Base-by-base conservation (phyloP, 2,797 vertebrate species). In the Dallia pectoralis region DNA sequence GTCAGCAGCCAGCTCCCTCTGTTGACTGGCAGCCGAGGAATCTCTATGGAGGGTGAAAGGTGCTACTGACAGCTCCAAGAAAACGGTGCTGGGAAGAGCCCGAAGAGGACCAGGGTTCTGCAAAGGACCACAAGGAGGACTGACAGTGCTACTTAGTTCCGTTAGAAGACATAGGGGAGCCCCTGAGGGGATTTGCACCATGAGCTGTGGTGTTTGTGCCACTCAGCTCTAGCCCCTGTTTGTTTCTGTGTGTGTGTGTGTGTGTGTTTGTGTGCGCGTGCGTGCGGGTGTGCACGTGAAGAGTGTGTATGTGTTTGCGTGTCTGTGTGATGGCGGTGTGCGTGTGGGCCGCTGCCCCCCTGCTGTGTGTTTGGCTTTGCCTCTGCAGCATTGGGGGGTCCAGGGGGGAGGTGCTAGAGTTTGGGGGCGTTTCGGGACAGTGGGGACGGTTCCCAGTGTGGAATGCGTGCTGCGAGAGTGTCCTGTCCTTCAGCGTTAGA, bases 401-500 rank as follows among this genome's bases (percentile, higher is more conserved):
- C 79, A 88, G 90, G 74, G 89, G 89, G 18, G 91, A 92, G 80
- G 87, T 91, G 70, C 84, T 99, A 87, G 97, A 99, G 91, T 99
- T 98, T 84, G 96, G 96, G 0, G 97, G 97, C 0, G 95, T 97
- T 0, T 96, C 97, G 87, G 97, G 96, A 83, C 97, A 99, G 82
- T 99, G 97, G 97, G 97, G 97, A 25, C 94, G 97, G 78, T 99
- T 99, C 86, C 97, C 97, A 0, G 97, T 99, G 92, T 99, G 97
- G 97, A 99, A 99, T 33, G 97, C 97, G 53, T 99, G 97, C 92
- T 99, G 97, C 0, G 97, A 99, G 87, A 99, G 97, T 0, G 97
- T 99, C 86, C 95, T 99, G 94, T 98, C 96, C 90, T 99, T 99
- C 93, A 97, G 97, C 90, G 96, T 99, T 94, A 96, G 97, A 93